Percentiles rank a stretch among this genome's conserved stretches.
These are phyloP conservation scores for Tinamus guttatus DNA, from an alignment of 2,113 vertebrate genomes.

Conservation along the genomic window DNA sequence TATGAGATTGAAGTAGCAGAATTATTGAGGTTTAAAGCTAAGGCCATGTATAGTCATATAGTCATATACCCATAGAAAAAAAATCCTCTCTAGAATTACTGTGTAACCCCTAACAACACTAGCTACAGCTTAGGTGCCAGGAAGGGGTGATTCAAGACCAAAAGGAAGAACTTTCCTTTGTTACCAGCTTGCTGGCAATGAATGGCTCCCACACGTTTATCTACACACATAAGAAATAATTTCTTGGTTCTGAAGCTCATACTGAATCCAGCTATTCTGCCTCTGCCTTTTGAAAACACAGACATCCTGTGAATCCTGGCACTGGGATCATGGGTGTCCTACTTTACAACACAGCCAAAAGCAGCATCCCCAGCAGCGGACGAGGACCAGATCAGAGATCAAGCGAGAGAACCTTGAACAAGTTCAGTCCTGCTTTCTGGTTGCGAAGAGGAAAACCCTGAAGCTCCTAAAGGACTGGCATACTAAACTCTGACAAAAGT, in stretches of 20 bases:
- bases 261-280: not conserved
- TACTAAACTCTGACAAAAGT: not conserved
- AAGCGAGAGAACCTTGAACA: not conserved
- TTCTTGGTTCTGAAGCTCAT: not conserved
- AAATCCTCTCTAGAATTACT: not conserved
- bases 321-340: not conserved
- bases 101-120: not conserved
- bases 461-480: not conserved
- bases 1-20: not conserved
- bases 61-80: not conserved
- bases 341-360: not conserved
- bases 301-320: not conserved
- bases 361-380: not conserved
- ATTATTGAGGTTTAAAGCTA: not conserved
- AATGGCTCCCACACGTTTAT: constrained; percentile 12
- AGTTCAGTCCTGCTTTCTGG: not conserved
- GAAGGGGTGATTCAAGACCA: not conserved
- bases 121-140: not conserved
- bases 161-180: not conserved
- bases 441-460: not conserved
- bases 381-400: not conserved
- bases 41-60: not conserved
- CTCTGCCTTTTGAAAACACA: not conserved
- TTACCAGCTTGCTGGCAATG: not conserved
- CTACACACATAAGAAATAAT: not conserved